These are phyloP conservation scores for Neogobius melanostomus DNA, from an alignment of 2,113 vertebrate genomes.

Conservation along the genomic window DNA sequence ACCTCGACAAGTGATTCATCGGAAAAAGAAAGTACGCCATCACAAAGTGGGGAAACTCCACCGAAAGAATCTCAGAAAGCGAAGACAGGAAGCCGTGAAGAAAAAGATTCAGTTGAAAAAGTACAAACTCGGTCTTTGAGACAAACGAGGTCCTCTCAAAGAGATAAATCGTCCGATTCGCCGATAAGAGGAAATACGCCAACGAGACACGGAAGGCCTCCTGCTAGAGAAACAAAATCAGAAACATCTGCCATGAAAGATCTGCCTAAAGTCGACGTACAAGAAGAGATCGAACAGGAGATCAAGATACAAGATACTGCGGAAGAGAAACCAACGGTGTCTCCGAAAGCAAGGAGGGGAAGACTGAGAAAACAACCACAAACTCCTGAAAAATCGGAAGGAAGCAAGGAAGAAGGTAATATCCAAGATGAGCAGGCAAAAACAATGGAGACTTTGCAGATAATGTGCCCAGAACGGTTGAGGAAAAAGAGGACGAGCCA, in stretches of 20 bases:
- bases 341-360: conserved; percentile 20
- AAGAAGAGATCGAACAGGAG: conserved; percentile 17
- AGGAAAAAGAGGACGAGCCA: conserved; percentile 26
- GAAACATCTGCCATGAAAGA: conserved; percentile 1
- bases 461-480: neutral
- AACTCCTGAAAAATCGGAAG: neutral
- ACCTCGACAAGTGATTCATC: neutral
- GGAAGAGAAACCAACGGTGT: neutral
- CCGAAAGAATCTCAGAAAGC: neutral
- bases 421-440: neutral
- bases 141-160: neutral
- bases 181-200: neutral
- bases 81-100: neutral
- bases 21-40: neutral
- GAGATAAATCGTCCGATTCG: neutral
- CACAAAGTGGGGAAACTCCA: neutral
- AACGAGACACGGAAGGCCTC: conserved; percentile 23
- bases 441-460: neutral
- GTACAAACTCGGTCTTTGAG: neutral
- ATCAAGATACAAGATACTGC: conserved; percentile 29
- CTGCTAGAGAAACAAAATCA: conserved; percentile 18
- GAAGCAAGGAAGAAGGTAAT: neutral
- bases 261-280: conserved; percentile 4
- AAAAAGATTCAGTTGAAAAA: neutral
- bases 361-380: conserved; percentile 2